A percentile compares a stretch with the other conserved stretches of the same genome.
Evolutionary conservation across 2,113 vertebrate genomes (phyloP).

Genomic region (Origma solitaria): DNA sequence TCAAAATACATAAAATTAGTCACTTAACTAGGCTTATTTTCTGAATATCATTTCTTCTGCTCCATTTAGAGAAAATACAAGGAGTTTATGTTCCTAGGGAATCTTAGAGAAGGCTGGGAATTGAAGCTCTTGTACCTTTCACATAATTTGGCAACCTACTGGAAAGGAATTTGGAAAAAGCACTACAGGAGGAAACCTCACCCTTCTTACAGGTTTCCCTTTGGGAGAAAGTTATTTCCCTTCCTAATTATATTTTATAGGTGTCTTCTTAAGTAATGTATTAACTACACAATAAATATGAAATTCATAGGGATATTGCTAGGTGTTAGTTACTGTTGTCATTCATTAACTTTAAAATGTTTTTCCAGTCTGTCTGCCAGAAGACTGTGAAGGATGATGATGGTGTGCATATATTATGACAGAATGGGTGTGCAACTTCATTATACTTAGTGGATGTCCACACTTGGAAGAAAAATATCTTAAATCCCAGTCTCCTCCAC

Average conservation of each 20-base stretch:
- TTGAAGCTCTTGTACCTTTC: neutral
- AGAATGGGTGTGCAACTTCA: neutral
- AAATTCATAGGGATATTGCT: neutral
- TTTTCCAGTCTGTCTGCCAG: conserved; percentile 32
- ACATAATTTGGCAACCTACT: neutral
- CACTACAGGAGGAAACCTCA: neutral
- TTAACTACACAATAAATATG: neutral
- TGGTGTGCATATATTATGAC: neutral
- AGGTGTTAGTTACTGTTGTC: neutral
- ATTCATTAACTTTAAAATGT: neutral
- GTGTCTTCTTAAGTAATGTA: neutral
- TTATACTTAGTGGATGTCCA: neutral
- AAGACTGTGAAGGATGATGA: neutral
- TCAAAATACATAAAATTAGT: neutral
- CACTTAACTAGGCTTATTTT: neutral
- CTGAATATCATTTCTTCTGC: neutral
- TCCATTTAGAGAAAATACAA: neutral
- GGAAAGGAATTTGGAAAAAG: conserved; percentile 6
- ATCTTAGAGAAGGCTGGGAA: neutral
- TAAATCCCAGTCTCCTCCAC: neutral
- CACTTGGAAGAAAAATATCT: neutral
- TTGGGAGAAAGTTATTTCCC: neutral
- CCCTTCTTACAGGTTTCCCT: neutral
- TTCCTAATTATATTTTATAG: neutral
- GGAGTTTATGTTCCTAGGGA: neutral